Conservation (phyloP, 2,888 invertebrate species). For the Platycheirus rosarum region DNA sequence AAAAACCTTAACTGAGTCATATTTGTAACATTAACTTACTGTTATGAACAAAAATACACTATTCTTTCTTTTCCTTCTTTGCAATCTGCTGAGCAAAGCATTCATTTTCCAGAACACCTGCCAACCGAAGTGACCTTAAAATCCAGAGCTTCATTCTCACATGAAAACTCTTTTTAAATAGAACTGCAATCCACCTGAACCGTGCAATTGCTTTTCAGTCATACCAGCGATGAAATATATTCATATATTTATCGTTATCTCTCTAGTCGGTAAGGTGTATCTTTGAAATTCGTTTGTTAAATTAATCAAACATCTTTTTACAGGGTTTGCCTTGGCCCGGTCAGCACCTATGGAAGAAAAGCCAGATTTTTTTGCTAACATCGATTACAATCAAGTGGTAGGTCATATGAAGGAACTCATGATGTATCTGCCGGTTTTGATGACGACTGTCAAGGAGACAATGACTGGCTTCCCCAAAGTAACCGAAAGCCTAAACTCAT, state of each 20-base stretch:
- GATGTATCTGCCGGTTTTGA: conserved; percentile 81
- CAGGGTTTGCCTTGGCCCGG: conserved; percentile 33
- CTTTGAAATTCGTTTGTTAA: not conserved
- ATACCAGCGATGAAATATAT: conserved; percentile 40
- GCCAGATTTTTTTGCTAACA: conserved; percentile 48
- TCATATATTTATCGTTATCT: conserved; percentile 40
- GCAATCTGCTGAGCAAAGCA: conserved; percentile 4
- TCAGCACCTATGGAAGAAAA: conserved; percentile 49
- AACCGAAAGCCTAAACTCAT: conserved; percentile 77
- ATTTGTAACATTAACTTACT: no score
- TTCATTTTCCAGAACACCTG: conserved; percentile 31
- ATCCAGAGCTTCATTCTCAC: not conserved
- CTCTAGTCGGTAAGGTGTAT: conserved; percentile 44
- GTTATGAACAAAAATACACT: not conserved
- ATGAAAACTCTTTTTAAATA: conserved; percentile 46
- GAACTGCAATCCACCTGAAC: conserved; percentile 1
- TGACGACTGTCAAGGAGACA: conserved; percentile 80
- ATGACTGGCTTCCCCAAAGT: conserved; percentile 80
- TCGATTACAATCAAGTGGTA: conserved; percentile 80
- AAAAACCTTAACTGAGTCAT: conserved; percentile 19
- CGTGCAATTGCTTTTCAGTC: conserved; percentile 5
- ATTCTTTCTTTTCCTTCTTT: conserved; percentile 11
- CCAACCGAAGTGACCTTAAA: conserved; percentile 20
- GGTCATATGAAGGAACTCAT: conserved; percentile 80
- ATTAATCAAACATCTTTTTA: not conserved